A percentile compares a stretch with the other conserved stretches of the same genome.
phyloP scores from a whole-genome alignment of 2,888 invertebrate genomes.

The Onchidella celtica region DNA sequence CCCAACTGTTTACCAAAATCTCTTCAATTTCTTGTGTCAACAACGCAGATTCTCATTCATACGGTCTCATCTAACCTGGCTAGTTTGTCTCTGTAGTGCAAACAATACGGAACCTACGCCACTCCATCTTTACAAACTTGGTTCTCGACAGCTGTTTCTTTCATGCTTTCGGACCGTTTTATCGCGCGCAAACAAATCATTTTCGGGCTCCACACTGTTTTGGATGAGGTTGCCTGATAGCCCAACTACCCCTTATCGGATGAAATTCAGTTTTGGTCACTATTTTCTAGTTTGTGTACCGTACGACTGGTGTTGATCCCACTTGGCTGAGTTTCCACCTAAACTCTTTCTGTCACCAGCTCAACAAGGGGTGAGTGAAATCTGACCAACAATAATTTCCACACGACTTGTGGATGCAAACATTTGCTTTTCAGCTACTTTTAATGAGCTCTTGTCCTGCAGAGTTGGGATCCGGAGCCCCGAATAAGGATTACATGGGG shows the following conservation, averaged over 20 bases:
- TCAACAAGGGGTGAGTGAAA: not conserved
- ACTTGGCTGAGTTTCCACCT: no score
- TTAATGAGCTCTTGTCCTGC: slow-evolving; percentile 25
- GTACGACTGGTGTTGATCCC: no score
- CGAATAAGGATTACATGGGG: slow-evolving; percentile 19
- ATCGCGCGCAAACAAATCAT: not conserved
- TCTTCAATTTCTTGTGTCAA: no score
- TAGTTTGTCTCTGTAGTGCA: no score
- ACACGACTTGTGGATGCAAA: slow-evolving; percentile 38
- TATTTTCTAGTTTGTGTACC: no score
- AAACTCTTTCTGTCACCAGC: not conserved
- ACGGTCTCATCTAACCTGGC: no score
- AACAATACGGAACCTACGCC: no score
- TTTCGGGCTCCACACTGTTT: not conserved
- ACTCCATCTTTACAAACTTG: no score
- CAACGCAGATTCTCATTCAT: no score
- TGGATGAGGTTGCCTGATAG: not conserved
- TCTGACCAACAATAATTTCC: no score
- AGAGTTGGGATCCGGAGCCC: not conserved
- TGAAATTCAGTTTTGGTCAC: not conserved
- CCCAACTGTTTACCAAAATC: no score
- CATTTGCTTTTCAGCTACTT: slow-evolving; percentile 24
- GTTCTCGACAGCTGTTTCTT: not conserved
- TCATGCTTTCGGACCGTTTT: not conserved
- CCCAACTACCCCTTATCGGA: not conserved